Evolutionary conservation across 1,140 invertebrate species (phyloP).

Genomic region (Matsumurasca onukii): DNA sequence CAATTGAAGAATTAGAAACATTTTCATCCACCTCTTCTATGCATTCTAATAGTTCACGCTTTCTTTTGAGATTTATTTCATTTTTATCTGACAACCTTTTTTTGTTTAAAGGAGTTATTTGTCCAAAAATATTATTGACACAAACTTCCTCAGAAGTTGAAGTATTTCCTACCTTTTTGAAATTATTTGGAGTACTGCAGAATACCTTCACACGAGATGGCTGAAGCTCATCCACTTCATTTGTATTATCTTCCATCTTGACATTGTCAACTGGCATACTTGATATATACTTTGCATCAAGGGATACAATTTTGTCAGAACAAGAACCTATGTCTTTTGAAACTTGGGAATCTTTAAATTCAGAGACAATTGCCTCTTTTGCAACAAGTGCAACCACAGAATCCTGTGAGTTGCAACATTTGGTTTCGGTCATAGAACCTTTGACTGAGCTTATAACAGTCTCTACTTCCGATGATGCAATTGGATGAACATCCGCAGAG

Average conservation of each 20-base stretch:
- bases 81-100: neutral
- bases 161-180: neutral
- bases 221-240: neutral
- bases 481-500: no score
- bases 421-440: no score
- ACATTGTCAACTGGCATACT: no score
- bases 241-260: neutral
- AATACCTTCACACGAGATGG: neutral
- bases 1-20: neutral
- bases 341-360: no score
- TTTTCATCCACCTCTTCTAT: slow-evolving; percentile 11
- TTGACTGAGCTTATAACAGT: no score
- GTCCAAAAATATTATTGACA: neutral
- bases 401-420: no score
- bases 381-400: no score
- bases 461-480: no score
- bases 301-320: no score
- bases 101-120: neutral
- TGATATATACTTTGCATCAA: no score
- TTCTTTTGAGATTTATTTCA: neutral
- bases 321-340: no score
- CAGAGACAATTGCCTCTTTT: no score
- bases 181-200: slow-evolving; percentile 3
- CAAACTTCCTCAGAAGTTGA: neutral
- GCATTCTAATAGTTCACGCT: neutral